phyloP scores from a whole-genome alignment of 1,140 invertebrate species.

The Drosophila virilis region DNA sequence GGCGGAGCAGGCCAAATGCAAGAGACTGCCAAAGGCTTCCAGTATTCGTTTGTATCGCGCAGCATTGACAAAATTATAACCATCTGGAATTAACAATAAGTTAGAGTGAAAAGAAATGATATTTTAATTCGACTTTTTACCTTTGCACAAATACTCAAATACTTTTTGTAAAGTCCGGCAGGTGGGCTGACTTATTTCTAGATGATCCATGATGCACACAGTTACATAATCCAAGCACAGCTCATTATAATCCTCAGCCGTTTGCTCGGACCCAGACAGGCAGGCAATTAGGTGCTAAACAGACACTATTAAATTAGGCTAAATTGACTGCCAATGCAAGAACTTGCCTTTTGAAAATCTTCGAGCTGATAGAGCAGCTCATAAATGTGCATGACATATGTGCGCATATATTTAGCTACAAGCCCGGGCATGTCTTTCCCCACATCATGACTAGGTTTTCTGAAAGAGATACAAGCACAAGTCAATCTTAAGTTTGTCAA shows the following conservation, averaged over 20 bases:
- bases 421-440: slow-evolving; percentile 17
- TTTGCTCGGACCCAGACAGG: not conserved
- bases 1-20: slow-evolving; percentile 22
- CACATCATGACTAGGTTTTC: slow-evolving; percentile 3
- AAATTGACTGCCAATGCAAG: too few relatives aligned
- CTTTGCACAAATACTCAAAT: slow-evolving; percentile 56
- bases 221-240: slow-evolving; percentile 49
- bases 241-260: slow-evolving; percentile 14
- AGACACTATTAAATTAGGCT: not conserved
- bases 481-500: not conserved
- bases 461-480: slow-evolving; percentile 7
- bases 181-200: slow-evolving; percentile 17
- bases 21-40: slow-evolving; percentile 41
- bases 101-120: not conserved
- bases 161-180: slow-evolving; percentile 29
- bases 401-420: slow-evolving; percentile 33
- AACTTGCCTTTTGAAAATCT: slow-evolving; percentile 50
- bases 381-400: slow-evolving; percentile 29
- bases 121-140: slow-evolving; percentile 14
- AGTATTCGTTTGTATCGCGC: slow-evolving; percentile 46
- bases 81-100: slow-evolving; percentile 27
- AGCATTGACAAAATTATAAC: slow-evolving; percentile 33
- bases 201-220: slow-evolving; percentile 22
- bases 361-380: slow-evolving; percentile 41
- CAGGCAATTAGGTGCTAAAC: slow-evolving; percentile 20